Conservation (phyloP, 1,140 invertebrate species). For the Caerostris extrusa region DNA sequence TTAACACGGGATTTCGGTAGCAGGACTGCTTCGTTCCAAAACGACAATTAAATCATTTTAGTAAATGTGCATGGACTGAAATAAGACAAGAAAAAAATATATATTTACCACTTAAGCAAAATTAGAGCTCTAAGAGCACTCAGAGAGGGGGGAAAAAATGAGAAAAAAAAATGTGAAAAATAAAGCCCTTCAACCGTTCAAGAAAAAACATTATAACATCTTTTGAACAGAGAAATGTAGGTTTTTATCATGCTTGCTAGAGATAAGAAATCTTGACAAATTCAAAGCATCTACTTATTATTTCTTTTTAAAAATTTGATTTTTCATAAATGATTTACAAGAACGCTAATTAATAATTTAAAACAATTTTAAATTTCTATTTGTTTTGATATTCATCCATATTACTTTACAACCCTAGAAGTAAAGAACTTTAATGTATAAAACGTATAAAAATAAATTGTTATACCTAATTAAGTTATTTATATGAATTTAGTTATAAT, state of each 20-base stretch:
- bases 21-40: neutral
- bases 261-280: neutral
- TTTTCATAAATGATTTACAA: too few relatives aligned
- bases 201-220: neutral
- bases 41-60: constrained; percentile 26
- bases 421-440: too few relatives aligned
- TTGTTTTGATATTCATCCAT: too few relatives aligned
- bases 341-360: too few relatives aligned
- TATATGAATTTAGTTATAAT: too few relatives aligned
- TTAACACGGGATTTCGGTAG: neutral
- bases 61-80: neutral
- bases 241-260: neutral
- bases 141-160: neutral
- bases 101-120: neutral
- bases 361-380: too few relatives aligned
- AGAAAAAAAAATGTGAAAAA: neutral
- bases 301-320: too few relatives aligned
- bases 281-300: too few relatives aligned
- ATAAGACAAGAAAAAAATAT: neutral
- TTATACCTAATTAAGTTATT: too few relatives aligned
- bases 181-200: neutral
- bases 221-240: neutral
- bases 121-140: neutral
- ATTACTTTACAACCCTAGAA: too few relatives aligned
- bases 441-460: too few relatives aligned